phyloP scores from a whole-genome alignment of 2,113 vertebrate species.

The Arenaria interpres region DNA sequence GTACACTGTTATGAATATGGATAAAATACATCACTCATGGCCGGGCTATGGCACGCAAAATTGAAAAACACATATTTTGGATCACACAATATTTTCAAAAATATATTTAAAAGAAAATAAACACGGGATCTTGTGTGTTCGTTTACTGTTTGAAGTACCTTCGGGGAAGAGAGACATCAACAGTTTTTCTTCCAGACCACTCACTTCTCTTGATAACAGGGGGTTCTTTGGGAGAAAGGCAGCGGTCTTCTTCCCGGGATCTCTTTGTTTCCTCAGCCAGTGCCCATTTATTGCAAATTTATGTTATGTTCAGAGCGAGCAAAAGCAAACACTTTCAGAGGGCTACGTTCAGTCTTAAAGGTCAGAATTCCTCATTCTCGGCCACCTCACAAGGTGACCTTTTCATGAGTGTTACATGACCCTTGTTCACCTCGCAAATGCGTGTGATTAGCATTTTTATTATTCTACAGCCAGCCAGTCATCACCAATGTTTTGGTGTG shows the following conservation, averaged over 20 bases:
- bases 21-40: constrained; percentile 80
- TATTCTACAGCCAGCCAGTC: not conserved
- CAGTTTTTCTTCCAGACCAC: constrained; percentile 68
- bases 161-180: constrained; percentile 68
- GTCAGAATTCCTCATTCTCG: not conserved
- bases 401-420: not conserved
- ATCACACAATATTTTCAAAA: constrained; percentile 76
- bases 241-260: not conserved
- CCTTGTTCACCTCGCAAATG: not conserved
- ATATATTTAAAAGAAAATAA: constrained; percentile 79
- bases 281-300: not conserved
- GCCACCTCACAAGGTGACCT: not conserved
- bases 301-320: not conserved
- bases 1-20: constrained; percentile 81
- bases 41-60: constrained; percentile 60
- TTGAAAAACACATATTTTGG: constrained; percentile 79
- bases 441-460: not conserved
- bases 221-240: constrained; percentile 9
- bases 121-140: constrained; percentile 69
- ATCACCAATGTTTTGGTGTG: not conserved
- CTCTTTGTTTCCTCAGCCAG: not conserved
- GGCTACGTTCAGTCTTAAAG: not conserved
- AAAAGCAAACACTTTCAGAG: not conserved
- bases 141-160: constrained; percentile 68
- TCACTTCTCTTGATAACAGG: constrained; percentile 47